Percentiles rank a stretch among this genome's conserved stretches.
These are phyloP conservation scores for Hapalemur alaotrensis DNA, from an alignment of 2,797 vertebrate species.

Conservation along the genomic window DNA sequence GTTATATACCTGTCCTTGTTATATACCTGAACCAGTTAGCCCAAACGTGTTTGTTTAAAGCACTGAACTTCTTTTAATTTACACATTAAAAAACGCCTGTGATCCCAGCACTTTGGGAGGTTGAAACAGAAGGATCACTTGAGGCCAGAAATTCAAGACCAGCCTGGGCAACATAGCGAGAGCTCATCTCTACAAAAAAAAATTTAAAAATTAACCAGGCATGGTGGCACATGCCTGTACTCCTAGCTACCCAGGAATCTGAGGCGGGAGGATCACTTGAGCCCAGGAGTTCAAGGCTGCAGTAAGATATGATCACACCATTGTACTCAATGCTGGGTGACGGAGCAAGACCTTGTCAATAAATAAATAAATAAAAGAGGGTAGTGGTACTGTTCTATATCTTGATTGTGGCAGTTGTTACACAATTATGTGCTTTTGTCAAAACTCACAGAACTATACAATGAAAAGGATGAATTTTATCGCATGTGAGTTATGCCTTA, in stretches of 20 bases:
- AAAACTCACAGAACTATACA: neutral
- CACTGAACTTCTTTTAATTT: neutral
- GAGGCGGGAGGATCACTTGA: neutral
- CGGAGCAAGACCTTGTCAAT: neutral
- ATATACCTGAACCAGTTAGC: neutral
- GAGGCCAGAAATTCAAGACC: neutral
- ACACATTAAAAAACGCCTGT: neutral
- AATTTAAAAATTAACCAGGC: neutral
- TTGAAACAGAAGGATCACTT: neutral
- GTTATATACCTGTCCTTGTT: neutral
- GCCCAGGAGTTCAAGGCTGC: neutral
- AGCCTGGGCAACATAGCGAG: neutral
- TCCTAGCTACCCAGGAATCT: neutral
- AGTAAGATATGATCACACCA: neutral
- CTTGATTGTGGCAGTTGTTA: neutral
- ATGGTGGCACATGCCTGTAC: neutral
- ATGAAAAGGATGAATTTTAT: neutral
- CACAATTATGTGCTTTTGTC: neutral
- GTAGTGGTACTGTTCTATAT: neutral
- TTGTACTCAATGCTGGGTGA: neutral
- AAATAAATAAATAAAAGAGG: neutral
- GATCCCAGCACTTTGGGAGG: neutral
- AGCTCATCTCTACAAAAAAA: neutral
- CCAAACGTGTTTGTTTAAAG: neutral
- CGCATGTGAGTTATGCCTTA: neutral